Percentiles rank a stretch among this genome's conserved stretches.
These are phyloP conservation scores for Tyrannus savana DNA, from an alignment of 2,113 vertebrate species.

Conservation along the genomic window DNA sequence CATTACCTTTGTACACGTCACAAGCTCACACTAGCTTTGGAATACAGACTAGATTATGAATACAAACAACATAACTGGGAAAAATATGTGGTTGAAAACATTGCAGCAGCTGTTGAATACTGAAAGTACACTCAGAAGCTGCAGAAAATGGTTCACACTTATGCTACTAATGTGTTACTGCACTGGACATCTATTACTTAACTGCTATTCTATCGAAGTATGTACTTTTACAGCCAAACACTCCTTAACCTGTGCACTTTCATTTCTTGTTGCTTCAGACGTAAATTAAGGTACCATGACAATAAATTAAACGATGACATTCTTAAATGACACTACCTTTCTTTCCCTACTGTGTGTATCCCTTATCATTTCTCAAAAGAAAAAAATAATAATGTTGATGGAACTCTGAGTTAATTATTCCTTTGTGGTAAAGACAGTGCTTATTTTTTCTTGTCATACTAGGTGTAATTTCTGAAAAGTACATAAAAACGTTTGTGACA, in stretches of 20 bases:
- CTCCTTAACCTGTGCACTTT: neutral
- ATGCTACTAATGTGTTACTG: neutral
- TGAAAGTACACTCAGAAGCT: neutral
- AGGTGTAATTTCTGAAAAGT: slow-evolving; percentile 67
- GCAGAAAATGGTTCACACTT: neutral
- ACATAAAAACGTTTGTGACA: slow-evolving; percentile 69
- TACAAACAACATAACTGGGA: neutral
- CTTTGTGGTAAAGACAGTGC: neutral
- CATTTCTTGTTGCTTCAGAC: neutral
- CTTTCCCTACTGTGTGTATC: neutral
- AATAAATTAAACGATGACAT: neutral
- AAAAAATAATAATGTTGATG: neutral
- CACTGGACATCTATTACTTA: neutral
- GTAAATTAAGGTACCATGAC: neutral
- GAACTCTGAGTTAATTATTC: neutral
- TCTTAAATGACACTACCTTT: neutral
- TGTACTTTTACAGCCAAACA: neutral
- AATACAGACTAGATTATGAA: neutral
- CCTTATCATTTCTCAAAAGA: neutral
- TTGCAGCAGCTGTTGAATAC: neutral
- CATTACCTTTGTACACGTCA: neutral
- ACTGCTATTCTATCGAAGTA: neutral
- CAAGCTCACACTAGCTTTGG: neutral
- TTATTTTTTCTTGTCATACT: neutral
- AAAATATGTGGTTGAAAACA: neutral